These are phyloP conservation scores for Hemicordylus capensis DNA, from an alignment of 2,113 vertebrate species.

Conservation along the genomic window DNA sequence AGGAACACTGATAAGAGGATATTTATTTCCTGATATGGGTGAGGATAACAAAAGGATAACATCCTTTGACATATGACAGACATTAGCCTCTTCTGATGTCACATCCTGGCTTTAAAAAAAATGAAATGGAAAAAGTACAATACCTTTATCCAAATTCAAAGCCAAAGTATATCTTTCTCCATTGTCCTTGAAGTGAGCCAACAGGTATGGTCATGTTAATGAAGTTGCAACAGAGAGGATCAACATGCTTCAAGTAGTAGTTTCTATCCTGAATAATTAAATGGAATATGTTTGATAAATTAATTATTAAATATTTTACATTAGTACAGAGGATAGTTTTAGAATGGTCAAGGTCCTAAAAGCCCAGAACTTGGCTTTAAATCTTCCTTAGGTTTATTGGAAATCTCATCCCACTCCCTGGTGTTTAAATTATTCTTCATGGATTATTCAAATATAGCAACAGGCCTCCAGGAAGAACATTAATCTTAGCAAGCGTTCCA, in stretches of 20 bases:
- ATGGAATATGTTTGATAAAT: constrained; percentile 39
- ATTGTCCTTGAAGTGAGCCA: background rate
- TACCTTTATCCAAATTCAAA: constrained; percentile 27
- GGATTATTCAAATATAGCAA: constrained; percentile 62
- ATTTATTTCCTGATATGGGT: constrained; percentile 39
- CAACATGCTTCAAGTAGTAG: constrained; percentile 38
- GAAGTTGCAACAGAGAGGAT: too few relatives aligned
- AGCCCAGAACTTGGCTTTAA: constrained; percentile 42
- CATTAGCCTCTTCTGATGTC: constrained; percentile 34
- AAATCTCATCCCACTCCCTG: constrained; percentile 45
- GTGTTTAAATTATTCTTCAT: constrained; percentile 53
- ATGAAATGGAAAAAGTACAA: background rate
- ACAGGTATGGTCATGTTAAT: constrained; percentile 13
- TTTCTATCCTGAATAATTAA: constrained; percentile 45
- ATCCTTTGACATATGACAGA: constrained; percentile 23
- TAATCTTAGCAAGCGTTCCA: constrained; percentile 9
- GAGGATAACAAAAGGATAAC: constrained; percentile 37
- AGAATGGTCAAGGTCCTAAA: constrained; percentile 42
- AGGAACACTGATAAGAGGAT: constrained; percentile 45
- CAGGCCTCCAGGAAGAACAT: background rate
- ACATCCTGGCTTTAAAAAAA: constrained; percentile 17
- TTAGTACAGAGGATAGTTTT: constrained; percentile 47
- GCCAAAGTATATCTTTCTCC: background rate
- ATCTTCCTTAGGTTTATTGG: constrained; percentile 35
- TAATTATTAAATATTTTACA: constrained; percentile 66